Percentiles rank a stretch among this genome's conserved stretches.
phyloP scores from a whole-genome alignment of 2,113 vertebrate genomes.

The Xiphorhynchus elegans region DNA sequence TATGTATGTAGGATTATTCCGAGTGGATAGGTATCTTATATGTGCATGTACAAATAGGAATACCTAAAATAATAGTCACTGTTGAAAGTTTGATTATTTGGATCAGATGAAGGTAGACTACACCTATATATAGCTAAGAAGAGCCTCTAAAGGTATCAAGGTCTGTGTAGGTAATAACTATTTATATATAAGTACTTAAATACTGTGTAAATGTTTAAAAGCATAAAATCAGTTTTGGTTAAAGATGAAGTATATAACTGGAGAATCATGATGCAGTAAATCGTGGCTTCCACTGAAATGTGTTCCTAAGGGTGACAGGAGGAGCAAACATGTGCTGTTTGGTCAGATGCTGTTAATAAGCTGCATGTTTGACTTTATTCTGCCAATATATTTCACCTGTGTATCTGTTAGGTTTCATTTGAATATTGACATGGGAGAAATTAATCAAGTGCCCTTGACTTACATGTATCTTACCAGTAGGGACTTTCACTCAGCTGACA shows the following conservation, averaged over 20 bases:
- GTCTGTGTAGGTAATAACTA: neutral
- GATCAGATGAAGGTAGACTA: neutral
- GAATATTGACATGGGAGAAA: neutral
- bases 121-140: neutral
- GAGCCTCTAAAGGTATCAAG: neutral
- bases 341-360: constrained; percentile 4
- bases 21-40: neutral
- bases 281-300: neutral
- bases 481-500: neutral
- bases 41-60: neutral
- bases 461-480: neutral
- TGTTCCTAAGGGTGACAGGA: neutral
- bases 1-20: neutral
- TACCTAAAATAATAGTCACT: neutral
- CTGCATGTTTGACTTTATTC: neutral
- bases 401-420: neutral
- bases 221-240: neutral
- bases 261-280: constrained; percentile 1
- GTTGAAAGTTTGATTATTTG: neutral
- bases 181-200: constrained; percentile 14
- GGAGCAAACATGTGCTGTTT: constrained; percentile 21
- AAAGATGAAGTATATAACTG: neutral
- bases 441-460: neutral
- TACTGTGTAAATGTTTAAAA: neutral
- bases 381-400: neutral